These are phyloP conservation scores for Netelia virgata DNA, from an alignment of 2,888 invertebrate genomes.

Conservation along the genomic window DNA sequence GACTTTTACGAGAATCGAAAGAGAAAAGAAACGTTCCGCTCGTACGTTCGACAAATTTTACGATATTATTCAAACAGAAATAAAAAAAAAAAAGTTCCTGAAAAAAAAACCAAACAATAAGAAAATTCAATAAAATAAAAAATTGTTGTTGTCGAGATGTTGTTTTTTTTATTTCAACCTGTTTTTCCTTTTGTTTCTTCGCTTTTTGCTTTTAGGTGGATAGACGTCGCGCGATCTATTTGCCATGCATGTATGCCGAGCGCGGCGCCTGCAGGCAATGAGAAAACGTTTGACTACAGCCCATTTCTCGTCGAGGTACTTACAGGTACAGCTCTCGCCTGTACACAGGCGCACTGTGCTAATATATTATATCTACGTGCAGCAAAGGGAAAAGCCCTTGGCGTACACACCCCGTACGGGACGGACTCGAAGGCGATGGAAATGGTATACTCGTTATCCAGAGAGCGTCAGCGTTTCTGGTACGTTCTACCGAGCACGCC, in stretches of 20 bases:
- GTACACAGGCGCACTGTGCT: not conserved
- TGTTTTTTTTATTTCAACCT: no score
- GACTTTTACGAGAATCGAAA: constrained; percentile 4
- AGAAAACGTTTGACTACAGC: constrained; percentile 5
- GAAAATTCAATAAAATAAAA: no score
- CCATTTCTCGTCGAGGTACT: constrained; percentile 1
- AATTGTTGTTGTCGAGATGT: no score
- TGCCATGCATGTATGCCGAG: not conserved
- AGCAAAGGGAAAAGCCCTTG: constrained; percentile 6
- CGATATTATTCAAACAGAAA: not conserved
- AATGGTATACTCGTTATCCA: constrained; percentile 27
- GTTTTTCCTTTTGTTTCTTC: no score
- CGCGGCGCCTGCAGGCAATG: not conserved
- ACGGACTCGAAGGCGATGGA: not conserved
- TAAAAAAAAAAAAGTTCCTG: no score
- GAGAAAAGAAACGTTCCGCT: no score
- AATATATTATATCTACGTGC: not conserved
- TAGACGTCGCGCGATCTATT: not conserved
- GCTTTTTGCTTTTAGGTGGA: not conserved
- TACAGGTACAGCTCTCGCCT: not conserved
- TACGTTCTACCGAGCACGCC: constrained; percentile 3
- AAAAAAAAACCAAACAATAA: no score
- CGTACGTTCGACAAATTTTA: not conserved
- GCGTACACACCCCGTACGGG: not conserved
- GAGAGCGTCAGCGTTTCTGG: constrained; percentile 23